Evolutionary conservation across 2,888 invertebrate genomes (phyloP).

Genomic region (Selenia dentaria): DNA sequence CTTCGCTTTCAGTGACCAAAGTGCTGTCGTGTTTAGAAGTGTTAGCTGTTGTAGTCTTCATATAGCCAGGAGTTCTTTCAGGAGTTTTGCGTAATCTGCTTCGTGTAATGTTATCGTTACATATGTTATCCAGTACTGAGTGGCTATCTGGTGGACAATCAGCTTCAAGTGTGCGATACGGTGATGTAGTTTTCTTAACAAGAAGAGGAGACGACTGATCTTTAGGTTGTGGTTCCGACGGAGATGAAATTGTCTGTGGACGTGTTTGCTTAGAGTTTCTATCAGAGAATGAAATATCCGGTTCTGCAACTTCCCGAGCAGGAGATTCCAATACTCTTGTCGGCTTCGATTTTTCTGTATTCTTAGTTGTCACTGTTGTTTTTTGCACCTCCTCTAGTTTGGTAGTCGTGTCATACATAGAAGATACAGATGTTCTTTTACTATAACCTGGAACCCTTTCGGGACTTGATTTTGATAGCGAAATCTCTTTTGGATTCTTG

Average conservation of each 20-base stretch:
- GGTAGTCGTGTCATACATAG: slow-evolving; percentile 30
- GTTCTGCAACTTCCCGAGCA: slow-evolving; percentile 23
- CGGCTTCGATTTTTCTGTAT: slow-evolving; percentile 23
- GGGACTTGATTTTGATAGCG: slow-evolving; percentile 16
- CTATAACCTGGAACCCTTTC: slow-evolving; percentile 23
- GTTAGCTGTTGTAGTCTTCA: slow-evolving; percentile 30
- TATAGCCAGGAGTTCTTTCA: slow-evolving; percentile 25
- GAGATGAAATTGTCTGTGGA: slow-evolving; percentile 19
- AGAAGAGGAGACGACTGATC: slow-evolving; percentile 26
- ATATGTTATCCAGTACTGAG: slow-evolving; percentile 12
- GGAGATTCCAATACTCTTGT: slow-evolving; percentile 30
- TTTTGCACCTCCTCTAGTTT: slow-evolving; percentile 28
- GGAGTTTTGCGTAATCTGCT: slow-evolving; percentile 17
- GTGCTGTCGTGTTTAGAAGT: slow-evolving; percentile 27
- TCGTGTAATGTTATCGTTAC: slow-evolving; percentile 8
- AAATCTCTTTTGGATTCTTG: slow-evolving; percentile 17
- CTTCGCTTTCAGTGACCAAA: slow-evolving; percentile 16
- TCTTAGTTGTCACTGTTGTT: slow-evolving; percentile 21
- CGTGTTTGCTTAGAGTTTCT: slow-evolving; percentile 2
- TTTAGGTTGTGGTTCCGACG: slow-evolving; percentile 16
- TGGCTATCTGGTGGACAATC: slow-evolving; percentile 2
- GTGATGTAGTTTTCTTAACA: slow-evolving; percentile 20
- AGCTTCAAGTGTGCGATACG: slow-evolving; percentile 2
- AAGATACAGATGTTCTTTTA: slow-evolving; percentile 30
- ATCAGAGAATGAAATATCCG: background rate